Evolutionary conservation across 2,797 vertebrate species (phyloP).

Genomic region (Hoplostethus mediterraneus): DNA sequence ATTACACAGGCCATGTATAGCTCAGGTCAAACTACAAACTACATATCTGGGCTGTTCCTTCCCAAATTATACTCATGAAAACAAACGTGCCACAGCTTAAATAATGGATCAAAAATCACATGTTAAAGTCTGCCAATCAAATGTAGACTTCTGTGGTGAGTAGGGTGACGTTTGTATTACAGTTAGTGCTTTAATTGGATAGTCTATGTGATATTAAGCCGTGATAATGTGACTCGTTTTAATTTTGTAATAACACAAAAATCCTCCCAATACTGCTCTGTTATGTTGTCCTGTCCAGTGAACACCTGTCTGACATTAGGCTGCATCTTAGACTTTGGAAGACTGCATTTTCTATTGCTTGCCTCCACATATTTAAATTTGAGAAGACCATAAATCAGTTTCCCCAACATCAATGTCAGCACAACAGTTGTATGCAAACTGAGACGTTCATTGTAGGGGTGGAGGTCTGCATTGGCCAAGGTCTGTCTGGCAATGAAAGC

Average conservation of each 20-base stretch:
- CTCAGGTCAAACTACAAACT: no score
- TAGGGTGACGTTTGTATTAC: no score
- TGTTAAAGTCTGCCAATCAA: no score
- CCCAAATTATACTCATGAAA: neutral
- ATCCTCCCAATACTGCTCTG: neutral
- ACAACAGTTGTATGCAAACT: conserved; percentile 59
- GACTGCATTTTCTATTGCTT: no score
- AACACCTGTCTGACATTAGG: neutral
- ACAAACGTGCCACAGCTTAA: neutral
- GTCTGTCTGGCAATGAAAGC: conserved; percentile 43
- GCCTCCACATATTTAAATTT: neutral
- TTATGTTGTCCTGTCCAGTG: neutral
- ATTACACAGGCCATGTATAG: no score
- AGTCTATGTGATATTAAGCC: no score
- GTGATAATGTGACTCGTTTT: neutral
- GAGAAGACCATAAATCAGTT: conserved; percentile 44
- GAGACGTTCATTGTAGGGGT: conserved; percentile 50
- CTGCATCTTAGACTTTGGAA: no score
- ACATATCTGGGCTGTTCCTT: neutral
- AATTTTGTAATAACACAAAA: neutral
- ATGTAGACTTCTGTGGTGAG: no score
- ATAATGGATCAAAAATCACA: neutral
- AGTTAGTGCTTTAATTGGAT: no score
- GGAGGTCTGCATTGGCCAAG: conserved; percentile 62
- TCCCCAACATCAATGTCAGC: conserved; percentile 46